phyloP scores from a whole-genome alignment of 2,888 invertebrate genomes.

The Steinernema carpocapsae region DNA sequence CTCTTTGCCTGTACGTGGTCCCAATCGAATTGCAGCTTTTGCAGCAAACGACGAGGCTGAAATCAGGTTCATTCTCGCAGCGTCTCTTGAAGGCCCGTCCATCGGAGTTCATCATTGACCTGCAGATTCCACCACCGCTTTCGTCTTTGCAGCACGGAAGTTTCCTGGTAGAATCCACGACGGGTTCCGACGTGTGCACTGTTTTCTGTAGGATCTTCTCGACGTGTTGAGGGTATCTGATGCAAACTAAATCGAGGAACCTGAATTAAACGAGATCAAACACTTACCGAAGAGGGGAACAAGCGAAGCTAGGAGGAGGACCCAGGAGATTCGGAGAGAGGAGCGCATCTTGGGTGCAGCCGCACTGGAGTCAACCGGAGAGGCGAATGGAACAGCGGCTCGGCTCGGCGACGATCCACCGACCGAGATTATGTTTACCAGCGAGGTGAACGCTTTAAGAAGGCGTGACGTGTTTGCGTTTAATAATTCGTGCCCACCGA shows the following conservation, averaged over 20 bases:
- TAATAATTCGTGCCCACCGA: conserved; percentile 26
- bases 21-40: conserved; percentile 53
- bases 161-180: conserved; percentile 43
- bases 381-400: background rate
- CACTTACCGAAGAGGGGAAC: background rate
- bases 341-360: background rate
- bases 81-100: conserved; percentile 47
- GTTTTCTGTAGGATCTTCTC: conserved; percentile 1
- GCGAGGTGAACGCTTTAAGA: background rate
- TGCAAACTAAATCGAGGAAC: background rate
- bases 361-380: background rate
- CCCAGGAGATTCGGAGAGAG: background rate
- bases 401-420: too few species aligned
- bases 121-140: conserved; percentile 53
- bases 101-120: conserved; percentile 49
- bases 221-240: conserved; percentile 10
- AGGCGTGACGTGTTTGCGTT: conserved; percentile 28
- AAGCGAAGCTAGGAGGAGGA: background rate
- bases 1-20: conserved; percentile 49
- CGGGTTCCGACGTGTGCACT: background rate
- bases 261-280: background rate
- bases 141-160: conserved; percentile 58
- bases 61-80: conserved; percentile 53
- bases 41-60: conserved; percentile 55
- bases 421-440: too few species aligned